Base-by-base conservation (phyloP, 2,113 vertebrate species). In the Burhinus oedicnemus region DNA sequence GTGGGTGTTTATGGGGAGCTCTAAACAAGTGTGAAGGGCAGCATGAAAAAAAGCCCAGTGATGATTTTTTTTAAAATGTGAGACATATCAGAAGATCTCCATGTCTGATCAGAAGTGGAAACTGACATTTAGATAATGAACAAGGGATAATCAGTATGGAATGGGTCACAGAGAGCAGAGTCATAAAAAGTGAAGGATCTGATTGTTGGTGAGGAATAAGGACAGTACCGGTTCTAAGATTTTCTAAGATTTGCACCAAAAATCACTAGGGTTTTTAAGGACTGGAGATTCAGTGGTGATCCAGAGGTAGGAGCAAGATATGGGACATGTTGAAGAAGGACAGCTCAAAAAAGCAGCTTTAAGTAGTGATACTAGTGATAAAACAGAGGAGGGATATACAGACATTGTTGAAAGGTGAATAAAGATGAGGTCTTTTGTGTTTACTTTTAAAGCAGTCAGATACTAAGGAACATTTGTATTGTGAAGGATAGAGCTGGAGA, bases 321-420 rank as follows among this genome's bases (percentile, higher is more conserved):
- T 11, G 20, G 70, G 51, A 23, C 4, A 2, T 29, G 8, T 2
- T 80, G 42, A 83, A 74, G 68, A 54, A 72, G 25, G 14, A 42
- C 15, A 83, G 20, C 12, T 76, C 8, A 5, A 83, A 95, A 32
- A 11, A 44, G 9, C 22, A 49, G 16, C 12, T 91, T 61, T 61
- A 57, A 16, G 12, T 65, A 21, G 19, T n/a, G 34, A 55, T 21
- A 68, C 5, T 68, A 64, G 21, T 30, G 57, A 12, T 30, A 19
- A 71, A 91, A 57, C 3, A 5, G 57, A 78, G 45, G 62, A 76
- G 8, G 30, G 13, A 7, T 58, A 21, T 14, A 36, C 2, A 57
- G 27, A 27, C 1, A 2, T 27, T 45, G 27, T 49, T 60, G 32
- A 72, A 68, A 51, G 7, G 2, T 0, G 0, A 36, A 2, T 71